Base-by-base conservation (phyloP, 1,140 invertebrate genomes). In the Mizuhopecten yessoensis region DNA sequence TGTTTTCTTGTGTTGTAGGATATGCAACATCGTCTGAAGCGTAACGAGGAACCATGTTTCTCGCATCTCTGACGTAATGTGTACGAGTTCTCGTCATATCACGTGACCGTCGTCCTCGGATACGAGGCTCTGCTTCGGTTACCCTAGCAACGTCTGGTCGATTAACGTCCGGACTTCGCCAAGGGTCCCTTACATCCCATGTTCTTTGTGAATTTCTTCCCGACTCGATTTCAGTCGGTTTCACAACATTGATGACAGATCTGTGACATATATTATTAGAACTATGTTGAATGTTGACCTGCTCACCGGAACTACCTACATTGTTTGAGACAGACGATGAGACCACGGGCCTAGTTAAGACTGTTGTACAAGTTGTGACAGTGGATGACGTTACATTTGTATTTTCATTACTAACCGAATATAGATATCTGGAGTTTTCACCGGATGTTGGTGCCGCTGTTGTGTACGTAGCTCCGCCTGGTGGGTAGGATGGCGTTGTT, bases 371-470 rank as follows among this genome's bases (percentile, higher is more conserved):
- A 3, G 57, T 75, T 7, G 57, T 75, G 3, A 75, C 57, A 75
- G 29, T 17, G 29, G 57, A 17, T 17, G 33, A 34, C 15, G 29
- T 34, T 57, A 36, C 20, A 87, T 33, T 90, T 23, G 42, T 57
- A 34, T 36, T 15, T 89, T 49, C 36, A 89, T n/a, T 90, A 92
- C 92, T 92, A 91, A 90, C 90, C 90, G 86, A 87, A 88, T 91
- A 91, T 87, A 87, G 13, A 33, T 34, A 86, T 45, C n/a, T 86
- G 87, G 29, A 29, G 88, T 33, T 17, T 34, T 36, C 29, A 34
- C 33, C n/a, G 42, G 88, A 23, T 33, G 29, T 34, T 29, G 42
- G 23, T 0, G 86, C 20, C 1, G n/a, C n/a, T n/a, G 45, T 29
- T 34, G 57, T 45, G 89, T 42, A 88, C 57, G 75, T n/a, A 39